Evolutionary conservation across 2,797 vertebrate genomes (phyloP).

Genomic region (Myotis daubentonii): DNA sequence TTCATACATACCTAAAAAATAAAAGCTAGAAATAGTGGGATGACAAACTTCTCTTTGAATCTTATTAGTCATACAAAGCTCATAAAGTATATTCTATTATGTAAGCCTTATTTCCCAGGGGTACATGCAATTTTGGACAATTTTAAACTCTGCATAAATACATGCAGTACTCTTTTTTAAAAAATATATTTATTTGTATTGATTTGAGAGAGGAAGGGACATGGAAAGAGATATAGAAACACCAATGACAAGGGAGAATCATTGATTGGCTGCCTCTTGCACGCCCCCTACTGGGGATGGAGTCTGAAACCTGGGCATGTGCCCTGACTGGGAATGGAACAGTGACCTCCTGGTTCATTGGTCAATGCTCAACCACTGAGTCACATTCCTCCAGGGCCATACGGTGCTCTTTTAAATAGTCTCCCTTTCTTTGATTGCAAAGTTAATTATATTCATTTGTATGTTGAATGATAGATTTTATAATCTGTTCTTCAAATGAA

Average conservation of each 20-base stretch:
- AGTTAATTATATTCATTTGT: slow-evolving; percentile 70
- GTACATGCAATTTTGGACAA: slow-evolving; percentile 60
- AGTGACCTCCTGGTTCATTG: too few species aligned
- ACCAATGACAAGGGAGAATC: too few species aligned
- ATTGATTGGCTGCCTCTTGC: too few species aligned
- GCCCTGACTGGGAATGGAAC: too few species aligned
- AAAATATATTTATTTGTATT: too few species aligned
- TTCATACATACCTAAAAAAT: slow-evolving; percentile 49
- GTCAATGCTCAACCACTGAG: too few species aligned
- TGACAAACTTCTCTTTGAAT: slow-evolving; percentile 59
- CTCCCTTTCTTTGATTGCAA: slow-evolving; percentile 60
- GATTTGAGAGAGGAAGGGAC: too few species aligned
- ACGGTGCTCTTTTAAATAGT: slow-evolving; percentile 45
- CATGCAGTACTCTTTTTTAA: slow-evolving; percentile 25
- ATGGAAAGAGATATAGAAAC: too few species aligned
- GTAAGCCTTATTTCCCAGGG: neutral
- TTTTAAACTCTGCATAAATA: slow-evolving; percentile 58
- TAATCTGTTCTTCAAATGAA: slow-evolving; percentile 60
- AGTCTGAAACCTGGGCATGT: too few species aligned
- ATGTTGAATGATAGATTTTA: slow-evolving; percentile 67
- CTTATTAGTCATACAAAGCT: slow-evolving; percentile 59
- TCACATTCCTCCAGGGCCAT: neutral
- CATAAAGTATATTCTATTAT: slow-evolving; percentile 36
- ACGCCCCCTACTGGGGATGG: too few species aligned
- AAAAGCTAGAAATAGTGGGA: slow-evolving; percentile 63